phyloP scores from a whole-genome alignment of 2,113 vertebrate genomes.

The Eulemur rufifrons region DNA sequence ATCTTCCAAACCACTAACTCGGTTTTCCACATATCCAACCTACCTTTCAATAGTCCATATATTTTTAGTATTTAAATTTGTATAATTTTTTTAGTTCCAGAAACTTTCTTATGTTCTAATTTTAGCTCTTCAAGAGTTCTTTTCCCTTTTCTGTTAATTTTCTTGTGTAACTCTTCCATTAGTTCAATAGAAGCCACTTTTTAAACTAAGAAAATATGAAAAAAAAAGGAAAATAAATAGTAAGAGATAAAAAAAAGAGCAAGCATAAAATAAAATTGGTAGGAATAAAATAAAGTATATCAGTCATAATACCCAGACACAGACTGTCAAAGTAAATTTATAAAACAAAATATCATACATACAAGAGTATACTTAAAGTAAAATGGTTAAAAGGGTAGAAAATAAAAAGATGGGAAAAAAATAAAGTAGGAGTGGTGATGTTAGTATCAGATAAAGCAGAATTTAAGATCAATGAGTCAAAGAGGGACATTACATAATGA shows the following conservation, averaged over 20 bases:
- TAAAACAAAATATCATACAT: neutral
- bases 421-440: neutral
- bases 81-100: neutral
- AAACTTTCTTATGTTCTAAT: neutral
- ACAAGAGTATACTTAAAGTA: neutral
- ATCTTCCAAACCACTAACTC: neutral
- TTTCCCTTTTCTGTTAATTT: neutral
- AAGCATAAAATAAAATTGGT: neutral
- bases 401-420: neutral
- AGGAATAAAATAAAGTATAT: neutral
- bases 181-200: neutral
- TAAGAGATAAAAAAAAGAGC: neutral
- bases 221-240: neutral
- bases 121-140: neutral
- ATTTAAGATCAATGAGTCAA: neutral
- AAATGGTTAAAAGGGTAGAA: neutral
- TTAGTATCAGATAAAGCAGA: neutral
- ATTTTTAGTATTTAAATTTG: neutral
- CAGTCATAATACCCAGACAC: neutral
- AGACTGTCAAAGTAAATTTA: neutral
- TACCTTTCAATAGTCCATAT: neutral
- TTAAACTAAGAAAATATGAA: neutral
- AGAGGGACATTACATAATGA: neutral
- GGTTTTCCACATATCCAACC: neutral
- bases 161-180: neutral